Percentiles rank a stretch among this genome's conserved stretches.
Conservation (phyloP, 2,888 invertebrate genomes). For the Heteromurus nitidus region DNA sequence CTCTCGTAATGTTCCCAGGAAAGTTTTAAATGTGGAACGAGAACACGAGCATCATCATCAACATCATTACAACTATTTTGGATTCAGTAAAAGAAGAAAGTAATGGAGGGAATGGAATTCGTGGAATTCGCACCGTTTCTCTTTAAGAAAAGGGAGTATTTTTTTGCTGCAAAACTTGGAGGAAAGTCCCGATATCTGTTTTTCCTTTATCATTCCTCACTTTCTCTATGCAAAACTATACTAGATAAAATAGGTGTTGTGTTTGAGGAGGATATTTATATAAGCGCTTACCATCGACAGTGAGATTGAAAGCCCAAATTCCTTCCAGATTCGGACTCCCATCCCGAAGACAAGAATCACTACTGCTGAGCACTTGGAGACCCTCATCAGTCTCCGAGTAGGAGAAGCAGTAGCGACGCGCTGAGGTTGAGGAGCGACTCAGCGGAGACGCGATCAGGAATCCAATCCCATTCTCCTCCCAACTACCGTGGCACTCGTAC, state of each 20-base stretch:
- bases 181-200: no score
- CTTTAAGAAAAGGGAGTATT: no score
- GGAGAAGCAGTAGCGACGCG: slow-evolving; percentile 81
- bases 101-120: slow-evolving; percentile 34
- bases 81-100: slow-evolving; percentile 6
- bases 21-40: slow-evolving; percentile 3
- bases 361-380: slow-evolving; percentile 69
- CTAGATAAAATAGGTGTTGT: slow-evolving; percentile 70
- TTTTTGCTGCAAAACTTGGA: no score
- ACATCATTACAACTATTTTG: slow-evolving; percentile 22
- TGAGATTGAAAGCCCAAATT: slow-evolving; percentile 82
- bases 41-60: neutral
- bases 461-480: slow-evolving; percentile 81
- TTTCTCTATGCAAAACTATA: neutral
- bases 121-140: no score
- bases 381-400: slow-evolving; percentile 76
- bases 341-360: slow-evolving; percentile 79
- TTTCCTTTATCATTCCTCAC: neutral
- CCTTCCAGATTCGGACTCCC: slow-evolving; percentile 78
- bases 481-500: slow-evolving; percentile 85
- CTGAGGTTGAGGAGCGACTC: slow-evolving; percentile 77
- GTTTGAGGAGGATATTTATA: no score
- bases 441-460: slow-evolving; percentile 83
- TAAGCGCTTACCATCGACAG: slow-evolving; percentile 81
- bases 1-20: slow-evolving; percentile 10